Evolutionary conservation across 2,888 invertebrate genomes (phyloP).

Genomic region (Perizoma flavofasciatum): DNA sequence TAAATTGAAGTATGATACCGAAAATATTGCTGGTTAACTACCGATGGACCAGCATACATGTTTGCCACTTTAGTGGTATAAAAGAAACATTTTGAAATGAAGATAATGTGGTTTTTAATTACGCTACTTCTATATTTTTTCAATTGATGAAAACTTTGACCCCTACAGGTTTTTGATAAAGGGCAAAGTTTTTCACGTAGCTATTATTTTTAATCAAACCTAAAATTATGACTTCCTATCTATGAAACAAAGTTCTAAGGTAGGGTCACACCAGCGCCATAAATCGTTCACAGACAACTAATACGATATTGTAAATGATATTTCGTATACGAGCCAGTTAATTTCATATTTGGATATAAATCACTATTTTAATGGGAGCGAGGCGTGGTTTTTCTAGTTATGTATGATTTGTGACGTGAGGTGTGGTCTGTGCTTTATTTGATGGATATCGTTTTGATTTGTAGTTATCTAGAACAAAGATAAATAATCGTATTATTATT

Average conservation of each 20-base stretch:
- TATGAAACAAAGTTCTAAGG: conserved; percentile 13
- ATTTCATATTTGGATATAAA: conserved; percentile 43
- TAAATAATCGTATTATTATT: not conserved
- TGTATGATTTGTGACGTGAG: conserved; percentile 27
- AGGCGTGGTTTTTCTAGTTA: conserved; percentile 34
- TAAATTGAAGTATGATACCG: no score
- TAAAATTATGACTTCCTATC: conserved; percentile 23
- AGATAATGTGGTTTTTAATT: no score
- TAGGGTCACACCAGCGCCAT: conserved; percentile 26
- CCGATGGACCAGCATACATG: no score
- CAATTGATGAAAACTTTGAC: no score
- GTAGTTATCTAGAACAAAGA: not conserved
- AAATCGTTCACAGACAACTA: conserved; percentile 33
- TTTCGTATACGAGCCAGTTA: conserved; percentile 34
- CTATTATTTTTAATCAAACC: conserved; percentile 20
- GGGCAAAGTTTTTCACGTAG: no score
- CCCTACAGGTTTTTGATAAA: no score
- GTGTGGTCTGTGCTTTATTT: conserved; percentile 26
- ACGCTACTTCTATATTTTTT: no score
- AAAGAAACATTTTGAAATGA: no score
- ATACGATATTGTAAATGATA: conserved; percentile 34
- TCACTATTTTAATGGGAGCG: conserved; percentile 51
- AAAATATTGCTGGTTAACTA: no score
- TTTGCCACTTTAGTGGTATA: no score
- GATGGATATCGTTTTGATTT: conserved; percentile 17